Evolutionary conservation across 2,797 vertebrate genomes (phyloP), one percentile per base, ranked within the genome.

Genomic region (Spheniscus humboldti): DNA sequence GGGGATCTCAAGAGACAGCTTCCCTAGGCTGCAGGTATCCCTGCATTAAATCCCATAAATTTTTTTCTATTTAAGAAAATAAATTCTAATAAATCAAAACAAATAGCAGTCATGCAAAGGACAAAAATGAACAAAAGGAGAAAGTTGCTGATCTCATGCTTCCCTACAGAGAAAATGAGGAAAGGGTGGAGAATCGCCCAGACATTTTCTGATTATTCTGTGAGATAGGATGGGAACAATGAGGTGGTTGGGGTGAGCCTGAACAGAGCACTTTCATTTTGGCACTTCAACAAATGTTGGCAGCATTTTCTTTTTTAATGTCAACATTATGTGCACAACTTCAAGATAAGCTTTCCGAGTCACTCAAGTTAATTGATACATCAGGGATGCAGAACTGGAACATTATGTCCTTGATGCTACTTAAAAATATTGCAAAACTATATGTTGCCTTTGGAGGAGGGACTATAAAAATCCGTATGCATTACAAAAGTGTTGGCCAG

Each of bases 301-400:
- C 94, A 96, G 79, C n/a, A 6, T n/a, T 96, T 92, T 64, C 78
- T 72, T 55, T 86, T 92, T 81, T 92, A 90, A 94, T 68, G 85
- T 86, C 78, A 83, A 91, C 64, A 59, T 86, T 75, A 77, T 13
- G 76, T 81, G 89, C 55, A 88, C 69, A 73, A 27, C 89, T 81
- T 93, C 68, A 91, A 89, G 92, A 82, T 69, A 75, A 81, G 82
- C 92, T 90, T 80, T 94, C 92, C 92, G 90, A 94, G 82, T 73
- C 97, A 75, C 92, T 96, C 92, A 88, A 90, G 85, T 63, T 91
- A 96, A 96, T 95, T 84, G 97, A 96, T 91, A 73, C 69, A 75
- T 90, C 62, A 73, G 91, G 72, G 82, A 88, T 95, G 73, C 0
- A 0, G 89, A 86, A 86, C 76, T 59, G 71, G 75, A 96, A 96